A percentile compares a stretch with the other conserved stretches of the same genome.
These are phyloP conservation scores for Dicrostonyx torquatus DNA, from an alignment of 2,797 vertebrate species.

Conservation along the genomic window DNA sequence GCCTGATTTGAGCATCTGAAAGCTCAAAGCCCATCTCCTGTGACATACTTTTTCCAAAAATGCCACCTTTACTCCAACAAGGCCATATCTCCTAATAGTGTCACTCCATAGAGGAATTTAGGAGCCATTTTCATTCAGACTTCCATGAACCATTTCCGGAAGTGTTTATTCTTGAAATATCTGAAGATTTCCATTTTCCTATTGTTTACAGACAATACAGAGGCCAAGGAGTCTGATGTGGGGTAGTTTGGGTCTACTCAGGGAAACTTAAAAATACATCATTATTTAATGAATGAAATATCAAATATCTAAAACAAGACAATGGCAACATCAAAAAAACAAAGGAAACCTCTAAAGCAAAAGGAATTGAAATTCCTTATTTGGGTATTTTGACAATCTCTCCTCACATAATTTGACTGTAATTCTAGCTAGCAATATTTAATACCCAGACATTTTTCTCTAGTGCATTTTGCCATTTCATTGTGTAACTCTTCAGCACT, in stretches of 20 bases:
- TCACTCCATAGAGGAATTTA: background rate
- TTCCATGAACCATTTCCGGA: background rate
- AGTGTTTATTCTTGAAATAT: slow-evolving; percentile 8
- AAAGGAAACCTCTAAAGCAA: background rate
- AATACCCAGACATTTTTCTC: background rate
- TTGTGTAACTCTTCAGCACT: background rate
- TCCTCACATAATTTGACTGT: background rate
- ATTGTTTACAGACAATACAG: background rate
- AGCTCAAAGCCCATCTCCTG: background rate
- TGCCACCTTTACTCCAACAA: background rate
- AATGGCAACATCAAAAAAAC: background rate
- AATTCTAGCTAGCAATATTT: slow-evolving; percentile 55
- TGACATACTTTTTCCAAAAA: background rate
- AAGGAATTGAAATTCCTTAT: background rate
- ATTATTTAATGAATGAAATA: slow-evolving; percentile 18
- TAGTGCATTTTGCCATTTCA: background rate
- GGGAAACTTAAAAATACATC: background rate
- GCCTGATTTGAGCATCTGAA: background rate
- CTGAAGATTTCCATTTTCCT: background rate
- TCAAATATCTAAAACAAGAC: slow-evolving; percentile 16
- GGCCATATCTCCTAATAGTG: background rate
- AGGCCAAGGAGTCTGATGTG: background rate
- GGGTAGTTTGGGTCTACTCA: background rate
- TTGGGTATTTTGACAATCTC: slow-evolving; percentile 35
- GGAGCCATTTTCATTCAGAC: background rate